These are phyloP conservation scores for Calyptomena viridis DNA, from an alignment of 2,113 vertebrate species.

Conservation along the genomic window DNA sequence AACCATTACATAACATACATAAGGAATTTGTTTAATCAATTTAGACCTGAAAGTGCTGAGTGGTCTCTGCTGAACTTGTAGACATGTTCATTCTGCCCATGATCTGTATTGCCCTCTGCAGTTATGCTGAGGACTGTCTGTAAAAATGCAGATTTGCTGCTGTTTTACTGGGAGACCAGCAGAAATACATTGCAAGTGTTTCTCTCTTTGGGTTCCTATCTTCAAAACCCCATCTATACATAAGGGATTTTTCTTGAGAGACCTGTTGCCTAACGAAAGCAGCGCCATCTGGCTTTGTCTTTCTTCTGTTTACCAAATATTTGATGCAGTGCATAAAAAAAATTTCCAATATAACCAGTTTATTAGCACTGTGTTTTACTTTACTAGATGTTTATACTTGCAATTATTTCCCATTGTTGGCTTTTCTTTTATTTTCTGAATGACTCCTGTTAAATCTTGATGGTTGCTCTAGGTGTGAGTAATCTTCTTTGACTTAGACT, in stretches of 20 bases:
- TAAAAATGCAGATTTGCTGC: neutral
- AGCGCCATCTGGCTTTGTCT: conserved; percentile 39
- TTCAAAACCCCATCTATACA: fast-evolving
- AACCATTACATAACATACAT: too few relatives aligned
- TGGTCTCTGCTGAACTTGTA: neutral
- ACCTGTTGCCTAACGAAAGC: neutral
- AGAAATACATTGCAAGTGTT: neutral
- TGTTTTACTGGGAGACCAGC: neutral
- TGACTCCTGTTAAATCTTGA: neutral
- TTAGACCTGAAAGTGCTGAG: neutral
- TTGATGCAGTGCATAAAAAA: neutral
- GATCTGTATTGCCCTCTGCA: neutral
- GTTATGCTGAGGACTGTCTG: neutral
- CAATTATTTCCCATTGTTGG: neutral
- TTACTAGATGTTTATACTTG: neutral
- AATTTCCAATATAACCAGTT: neutral
- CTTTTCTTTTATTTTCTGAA: neutral
- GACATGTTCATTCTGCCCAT: neutral
- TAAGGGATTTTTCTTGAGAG: neutral
- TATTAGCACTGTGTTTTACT: neutral
- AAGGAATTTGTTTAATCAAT: neutral
- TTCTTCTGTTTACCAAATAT: neutral
- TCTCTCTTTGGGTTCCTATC: neutral
- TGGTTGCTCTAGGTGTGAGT: neutral
- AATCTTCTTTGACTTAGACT: neutral